A percentile compares a stretch with the other conserved stretches of the same genome.
Evolutionary conservation across 2,888 invertebrate genomes (phyloP).

Genomic region (Diadegma fenestrale): DNA sequence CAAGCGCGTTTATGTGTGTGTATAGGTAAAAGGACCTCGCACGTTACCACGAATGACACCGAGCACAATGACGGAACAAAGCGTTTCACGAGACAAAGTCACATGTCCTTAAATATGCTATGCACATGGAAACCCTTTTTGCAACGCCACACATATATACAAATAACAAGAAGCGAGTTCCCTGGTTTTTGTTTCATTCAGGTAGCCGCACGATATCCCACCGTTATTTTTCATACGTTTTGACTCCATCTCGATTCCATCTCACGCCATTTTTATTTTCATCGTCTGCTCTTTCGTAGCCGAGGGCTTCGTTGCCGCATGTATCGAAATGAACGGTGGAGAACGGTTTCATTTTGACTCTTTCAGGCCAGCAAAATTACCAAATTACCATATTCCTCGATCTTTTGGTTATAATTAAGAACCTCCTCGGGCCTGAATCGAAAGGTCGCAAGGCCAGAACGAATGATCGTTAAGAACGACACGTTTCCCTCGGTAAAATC

Average conservation of each 20-base stretch:
- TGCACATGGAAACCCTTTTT: neutral
- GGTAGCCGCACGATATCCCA: constrained; percentile 77
- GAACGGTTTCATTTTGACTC: constrained; percentile 21
- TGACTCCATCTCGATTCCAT: constrained; percentile 82
- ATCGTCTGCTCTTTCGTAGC: constrained; percentile 30
- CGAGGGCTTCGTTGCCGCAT: neutral
- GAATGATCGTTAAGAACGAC: neutral
- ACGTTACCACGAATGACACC: constrained; percentile 83
- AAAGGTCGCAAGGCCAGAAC: neutral
- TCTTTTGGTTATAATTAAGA: neutral
- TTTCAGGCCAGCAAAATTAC: neutral
- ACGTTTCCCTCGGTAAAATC: neutral
- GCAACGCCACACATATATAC: neutral
- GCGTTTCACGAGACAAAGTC: constrained; percentile 73
- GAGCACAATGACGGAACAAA: constrained; percentile 83
- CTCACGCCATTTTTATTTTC: constrained; percentile 82
- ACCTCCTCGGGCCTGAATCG: neutral
- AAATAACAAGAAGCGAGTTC: constrained; percentile 12
- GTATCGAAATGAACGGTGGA: constrained; percentile 21
- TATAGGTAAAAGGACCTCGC: constrained; percentile 25
- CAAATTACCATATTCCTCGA: neutral
- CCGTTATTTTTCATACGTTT: constrained; percentile 84
- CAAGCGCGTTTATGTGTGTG: neutral
- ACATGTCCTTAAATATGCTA: constrained; percentile 18
- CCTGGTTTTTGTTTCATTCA: constrained; percentile 82